phyloP scores from a whole-genome alignment of 2,888 invertebrate genomes.

The Synanthedon myopaeformis region DNA sequence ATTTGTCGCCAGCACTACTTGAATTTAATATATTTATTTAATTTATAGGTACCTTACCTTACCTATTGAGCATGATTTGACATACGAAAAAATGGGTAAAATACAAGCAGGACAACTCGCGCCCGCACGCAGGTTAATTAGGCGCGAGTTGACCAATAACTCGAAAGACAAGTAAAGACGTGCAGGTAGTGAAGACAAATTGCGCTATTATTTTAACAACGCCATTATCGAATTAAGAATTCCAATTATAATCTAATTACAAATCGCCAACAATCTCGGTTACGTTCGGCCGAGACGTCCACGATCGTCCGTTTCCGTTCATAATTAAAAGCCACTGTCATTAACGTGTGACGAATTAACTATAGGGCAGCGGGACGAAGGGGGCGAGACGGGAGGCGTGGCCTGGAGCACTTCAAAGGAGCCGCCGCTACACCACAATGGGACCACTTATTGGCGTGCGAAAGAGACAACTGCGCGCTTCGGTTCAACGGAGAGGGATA shows the following conservation, averaged over 20 bases:
- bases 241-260: conserved; percentile 6
- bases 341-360: conserved; percentile 64
- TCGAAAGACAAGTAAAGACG: too few species aligned
- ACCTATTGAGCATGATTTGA: too few species aligned
- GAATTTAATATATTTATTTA: too few species aligned
- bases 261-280: conserved; percentile 4
- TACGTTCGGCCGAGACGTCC: conserved; percentile 22
- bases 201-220: too few species aligned
- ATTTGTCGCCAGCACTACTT: too few species aligned
- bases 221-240: too few species aligned
- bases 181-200: too few species aligned
- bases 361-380: conserved; percentile 23
- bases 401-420: conserved; percentile 48
- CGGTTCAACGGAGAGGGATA: conserved; percentile 10
- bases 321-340: conserved; percentile 64
- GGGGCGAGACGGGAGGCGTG: conserved; percentile 30
- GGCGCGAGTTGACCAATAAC: too few species aligned
- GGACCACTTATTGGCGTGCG: conserved; percentile 40
- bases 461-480: conserved; percentile 17
- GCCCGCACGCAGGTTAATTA: too few species aligned
- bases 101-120: too few species aligned
- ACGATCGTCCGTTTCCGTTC: conserved; percentile 37
- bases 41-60: too few species aligned
- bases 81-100: too few species aligned
- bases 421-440: conserved; percentile 52